Conservation (phyloP, 2,797 vertebrate species). For the Hippocampus kuda region DNA sequence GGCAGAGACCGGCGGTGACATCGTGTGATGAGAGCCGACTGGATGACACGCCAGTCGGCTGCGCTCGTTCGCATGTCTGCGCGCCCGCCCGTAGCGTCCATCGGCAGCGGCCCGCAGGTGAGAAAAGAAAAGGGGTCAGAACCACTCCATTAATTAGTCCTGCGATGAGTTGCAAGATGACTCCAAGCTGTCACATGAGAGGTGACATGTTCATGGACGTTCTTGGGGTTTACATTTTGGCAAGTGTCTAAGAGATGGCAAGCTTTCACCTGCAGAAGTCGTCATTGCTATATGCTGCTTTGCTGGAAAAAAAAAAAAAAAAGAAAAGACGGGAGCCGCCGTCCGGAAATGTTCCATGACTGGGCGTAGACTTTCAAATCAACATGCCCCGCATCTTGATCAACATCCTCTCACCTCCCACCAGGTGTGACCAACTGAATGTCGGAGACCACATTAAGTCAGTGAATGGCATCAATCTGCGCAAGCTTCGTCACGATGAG, state of each 20-base stretch:
- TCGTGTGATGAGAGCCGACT: constrained; percentile 28
- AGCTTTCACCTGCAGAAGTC: background rate
- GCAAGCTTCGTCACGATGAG: constrained; percentile 88
- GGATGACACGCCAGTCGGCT: constrained; percentile 25
- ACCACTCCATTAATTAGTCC: constrained; percentile 48
- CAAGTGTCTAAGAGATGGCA: background rate
- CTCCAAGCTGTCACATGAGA: constrained; percentile 43
- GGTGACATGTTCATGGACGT: constrained; percentile 23
- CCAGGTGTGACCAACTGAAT: constrained; percentile 94
- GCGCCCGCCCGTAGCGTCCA: constrained; percentile 36
- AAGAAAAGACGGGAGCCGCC: background rate
- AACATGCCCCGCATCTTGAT: background rate
- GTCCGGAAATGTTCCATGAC: background rate
- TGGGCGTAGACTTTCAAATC: background rate
- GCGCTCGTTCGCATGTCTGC: constrained; percentile 35
- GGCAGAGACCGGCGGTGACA: constrained; percentile 27
- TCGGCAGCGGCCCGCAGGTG: constrained; percentile 53
- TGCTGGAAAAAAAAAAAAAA: background rate
- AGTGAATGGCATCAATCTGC: constrained; percentile 91
- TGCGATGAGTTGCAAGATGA: constrained; percentile 36
- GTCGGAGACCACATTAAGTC: constrained; percentile 95
- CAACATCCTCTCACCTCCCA: background rate
- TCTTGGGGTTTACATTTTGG: constrained; percentile 1
- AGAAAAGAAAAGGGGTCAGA: constrained; percentile 27
- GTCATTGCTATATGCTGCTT: background rate